A percentile compares a stretch with the other conserved stretches of the same genome.
phyloP scores from a whole-genome alignment of 2,113 vertebrate genomes.

The Pseudopodoces humilis region DNA sequence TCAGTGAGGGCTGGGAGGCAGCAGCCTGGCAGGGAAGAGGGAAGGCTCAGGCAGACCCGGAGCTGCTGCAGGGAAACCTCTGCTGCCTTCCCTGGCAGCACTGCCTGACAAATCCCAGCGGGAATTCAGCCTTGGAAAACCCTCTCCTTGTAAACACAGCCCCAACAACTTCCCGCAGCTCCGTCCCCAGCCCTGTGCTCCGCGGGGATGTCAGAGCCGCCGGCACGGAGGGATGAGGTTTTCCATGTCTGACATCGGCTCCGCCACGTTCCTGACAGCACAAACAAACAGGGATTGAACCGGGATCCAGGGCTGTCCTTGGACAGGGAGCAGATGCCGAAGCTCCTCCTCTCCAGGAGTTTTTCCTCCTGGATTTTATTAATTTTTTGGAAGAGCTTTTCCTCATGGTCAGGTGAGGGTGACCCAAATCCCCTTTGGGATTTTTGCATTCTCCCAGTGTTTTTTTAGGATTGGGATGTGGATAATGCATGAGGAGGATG shows the following conservation, averaged over 20 bases:
- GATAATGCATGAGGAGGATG: rapidly evolving
- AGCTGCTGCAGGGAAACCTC: not conserved
- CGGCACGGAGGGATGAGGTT: not conserved
- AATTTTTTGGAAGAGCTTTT: not conserved
- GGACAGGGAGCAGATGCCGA: not conserved
- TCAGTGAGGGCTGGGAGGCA: not conserved
- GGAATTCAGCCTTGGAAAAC: not conserved
- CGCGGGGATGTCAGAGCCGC: not conserved
- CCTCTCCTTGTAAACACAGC: not conserved
- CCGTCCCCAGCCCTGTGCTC: not conserved
- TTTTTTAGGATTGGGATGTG: not conserved
- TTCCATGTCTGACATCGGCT: not conserved
- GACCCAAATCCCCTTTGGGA: not conserved
- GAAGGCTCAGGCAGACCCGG: not conserved
- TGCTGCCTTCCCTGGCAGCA: not conserved
- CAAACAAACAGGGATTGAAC: not conserved
- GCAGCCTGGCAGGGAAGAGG: not conserved
- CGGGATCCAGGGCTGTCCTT: not conserved
- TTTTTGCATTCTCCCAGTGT: rapidly evolving
- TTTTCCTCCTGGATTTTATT: not conserved
- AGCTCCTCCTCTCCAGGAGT: rapidly evolving
- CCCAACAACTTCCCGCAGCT: not conserved
- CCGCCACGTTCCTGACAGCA: not conserved
- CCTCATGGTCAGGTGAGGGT: rapidly evolving
- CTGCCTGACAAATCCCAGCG: not conserved